Evolutionary conservation across 1,140 invertebrate genomes (phyloP), one percentile per base, ranked within the genome.

Genomic region (Macrotrachela quadricornifera): DNA sequence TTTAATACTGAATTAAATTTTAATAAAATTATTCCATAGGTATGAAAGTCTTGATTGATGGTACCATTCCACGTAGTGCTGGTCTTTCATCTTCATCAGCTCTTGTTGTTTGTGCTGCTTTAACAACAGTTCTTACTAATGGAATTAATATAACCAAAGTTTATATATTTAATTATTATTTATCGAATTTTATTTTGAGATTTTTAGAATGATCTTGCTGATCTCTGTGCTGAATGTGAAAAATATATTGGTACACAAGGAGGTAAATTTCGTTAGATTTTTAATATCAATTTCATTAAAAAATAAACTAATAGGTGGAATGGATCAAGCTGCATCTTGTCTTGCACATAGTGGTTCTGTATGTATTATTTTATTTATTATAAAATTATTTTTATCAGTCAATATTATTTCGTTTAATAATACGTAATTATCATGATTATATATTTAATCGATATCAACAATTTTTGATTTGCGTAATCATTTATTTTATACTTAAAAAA

Each of bases 311-410:
- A n/a, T 8, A 30, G 21, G 92, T 41, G 92, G 91, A 57, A 99
- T 99, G 94, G 94, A 99, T 69, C 94, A 99, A 73, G 88, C 92
- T 0, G 95, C 95, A 61, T 85, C 85, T 48, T 85, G 95, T 70
- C 75, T 96, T 16, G 90, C 84, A 2, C 77, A 82, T 63, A 69
- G 78, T 67, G 86, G 85, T 77, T 30, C 16, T 11, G 16, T 49
- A 12, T 14, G 17, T 30, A 2, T 30, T 30, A 2, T 30, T 2
- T 30, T 30, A 4, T 30, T 30, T 30, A n/a, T n/a, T n/a, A n/a
- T n/a, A n/a, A n/a, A n/a, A n/a, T n/a, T n/a, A n/a, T n/a, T n/a
- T n/a, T n/a, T n/a, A n/a, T n/a, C n/a, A n/a, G n/a, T n/a, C n/a
- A n/a, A n/a, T n/a, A n/a, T n/a, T n/a, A n/a, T n/a, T n/a, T n/a